Base-by-base conservation (phyloP, 2,888 invertebrate genomes). In the Pediacus dermestoides region DNA sequence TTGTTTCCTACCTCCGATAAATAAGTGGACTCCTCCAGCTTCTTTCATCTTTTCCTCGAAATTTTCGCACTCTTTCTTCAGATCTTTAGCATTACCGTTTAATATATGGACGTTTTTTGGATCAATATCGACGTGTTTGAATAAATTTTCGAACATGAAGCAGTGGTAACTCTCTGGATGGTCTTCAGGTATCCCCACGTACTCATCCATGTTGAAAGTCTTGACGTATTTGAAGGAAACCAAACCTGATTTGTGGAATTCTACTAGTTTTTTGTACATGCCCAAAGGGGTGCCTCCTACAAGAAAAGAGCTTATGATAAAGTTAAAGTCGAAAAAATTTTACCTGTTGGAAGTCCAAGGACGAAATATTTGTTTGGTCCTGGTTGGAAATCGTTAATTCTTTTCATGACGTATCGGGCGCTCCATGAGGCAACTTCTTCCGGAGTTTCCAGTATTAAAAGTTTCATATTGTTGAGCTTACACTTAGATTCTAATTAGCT, bases 131-230 rank as follows among this genome's bases (percentile, higher is more conserved):
- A 95, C 87, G 71, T 94, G 90, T 66, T 91, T 89, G 74, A 96
- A 94, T 71, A 95, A 90, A 70, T 92, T 90, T 65, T 88, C 79
- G 81, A 85, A 90, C 95, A 96, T 95, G 71, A 89, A 96, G 64
- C 85, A 88, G 69, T 95, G 95, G 72, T 95, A 95, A 58, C 91
- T 91, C 71, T 95, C 91, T 1, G 85, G 85, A 72, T 96, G 95
- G 65, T 90, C 84, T 50, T 89, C 78, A 1, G 91, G 84, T 37
- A 96, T 71, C 30, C 78, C 85, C 81, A 93, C 93, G 70, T 96
- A 96, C 73, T 96, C 95, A 63, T 96, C 95, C 95, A 95, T 95
- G 67, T 95, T 96, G 68, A 96, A 96, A 0, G 95, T 94, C 63
- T 87, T 90, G 6, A 96, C 94, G 74, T 90, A 85, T 65, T 88